Percentiles rank a stretch among this genome's conserved stretches.
Evolutionary conservation across 2,113 vertebrate species (phyloP).

Genomic region (Vulpes ferrilata): DNA sequence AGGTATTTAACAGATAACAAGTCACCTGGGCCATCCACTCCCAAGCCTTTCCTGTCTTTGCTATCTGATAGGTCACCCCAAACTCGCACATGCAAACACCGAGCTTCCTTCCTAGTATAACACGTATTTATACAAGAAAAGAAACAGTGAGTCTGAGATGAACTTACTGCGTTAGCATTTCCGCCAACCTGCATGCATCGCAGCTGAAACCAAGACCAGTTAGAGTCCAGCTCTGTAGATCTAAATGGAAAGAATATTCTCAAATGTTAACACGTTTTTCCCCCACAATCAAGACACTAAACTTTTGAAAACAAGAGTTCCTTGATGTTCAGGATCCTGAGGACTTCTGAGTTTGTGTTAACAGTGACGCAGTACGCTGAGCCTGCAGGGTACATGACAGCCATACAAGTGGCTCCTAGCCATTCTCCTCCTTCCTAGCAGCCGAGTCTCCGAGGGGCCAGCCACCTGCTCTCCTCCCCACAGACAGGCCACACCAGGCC

Average conservation of each 20-base stretch:
- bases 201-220: conserved; percentile 99
- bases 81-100: fast-evolving
- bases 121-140: neutral
- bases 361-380: neutral
- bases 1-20: neutral
- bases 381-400: fast-evolving
- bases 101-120: fast-evolving
- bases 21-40: neutral
- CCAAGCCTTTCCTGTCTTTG: fast-evolving
- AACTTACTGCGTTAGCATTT: conserved; percentile 95
- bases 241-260: conserved; percentile 83
- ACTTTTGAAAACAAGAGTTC: neutral
- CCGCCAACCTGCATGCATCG: conserved; percentile 99
- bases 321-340: neutral
- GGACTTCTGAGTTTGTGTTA: neutral
- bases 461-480: neutral
- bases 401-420: neutral
- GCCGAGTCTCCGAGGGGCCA: fast-evolving
- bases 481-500: neutral
- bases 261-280: neutral
- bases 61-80: fast-evolving
- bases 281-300: neutral
- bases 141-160: fast-evolving
- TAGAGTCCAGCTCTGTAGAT: conserved; percentile 97
- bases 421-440: neutral